Percentiles rank a stretch among this genome's conserved stretches.
Conservation (phyloP, 2,797 vertebrate species). For the Semaprochilodus insignis region DNA sequence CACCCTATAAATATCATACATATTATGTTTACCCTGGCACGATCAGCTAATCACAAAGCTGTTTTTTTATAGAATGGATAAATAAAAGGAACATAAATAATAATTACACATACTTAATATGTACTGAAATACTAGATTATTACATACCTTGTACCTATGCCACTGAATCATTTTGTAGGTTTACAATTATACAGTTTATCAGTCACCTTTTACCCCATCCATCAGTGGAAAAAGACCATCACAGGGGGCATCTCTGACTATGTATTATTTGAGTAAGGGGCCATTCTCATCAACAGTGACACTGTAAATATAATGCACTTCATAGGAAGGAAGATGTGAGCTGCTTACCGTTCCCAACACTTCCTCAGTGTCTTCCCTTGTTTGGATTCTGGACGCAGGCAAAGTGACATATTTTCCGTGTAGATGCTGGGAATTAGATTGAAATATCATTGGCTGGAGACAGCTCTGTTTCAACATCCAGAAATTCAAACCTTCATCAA, state of each 20-base stretch:
- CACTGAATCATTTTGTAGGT: no score
- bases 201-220: neutral
- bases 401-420: neutral
- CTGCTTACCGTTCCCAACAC: constrained; percentile 61
- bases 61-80: no score
- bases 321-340: neutral
- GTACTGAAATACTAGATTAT: neutral
- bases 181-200: neutral
- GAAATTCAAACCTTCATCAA: no score
- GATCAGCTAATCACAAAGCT: neutral
- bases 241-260: neutral
- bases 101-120: neutral
- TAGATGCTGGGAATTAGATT: constrained; percentile 49
- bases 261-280: neutral
- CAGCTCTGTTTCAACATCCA: neutral
- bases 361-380: constrained; percentile 49
- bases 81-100: neutral
- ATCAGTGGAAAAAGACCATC: neutral
- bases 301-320: neutral
- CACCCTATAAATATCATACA: no score
- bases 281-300: no score
- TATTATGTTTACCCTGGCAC: neutral
- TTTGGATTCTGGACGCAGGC: constrained; percentile 53
- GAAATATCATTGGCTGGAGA: neutral
- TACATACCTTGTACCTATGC: no score